Base-by-base conservation (phyloP, 2,888 invertebrate species). In the Mimumesa dahlbomi region DNA sequence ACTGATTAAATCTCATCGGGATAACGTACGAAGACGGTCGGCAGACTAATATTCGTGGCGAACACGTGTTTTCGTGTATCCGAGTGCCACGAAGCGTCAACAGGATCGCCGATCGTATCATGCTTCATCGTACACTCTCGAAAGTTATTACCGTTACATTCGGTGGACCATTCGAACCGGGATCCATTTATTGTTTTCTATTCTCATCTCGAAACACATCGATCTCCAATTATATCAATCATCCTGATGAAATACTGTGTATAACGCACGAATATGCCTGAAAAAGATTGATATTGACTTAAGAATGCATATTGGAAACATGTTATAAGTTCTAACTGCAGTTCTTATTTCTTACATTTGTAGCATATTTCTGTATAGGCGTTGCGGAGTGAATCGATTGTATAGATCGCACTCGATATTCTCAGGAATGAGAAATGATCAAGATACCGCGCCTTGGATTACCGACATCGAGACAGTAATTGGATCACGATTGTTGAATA, bases 1-100 rank as follows among this genome's bases (percentile, higher is more conserved):
- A 14, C 36, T 18, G 73, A 73, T 73, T 73, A 73, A 66, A 73
- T 73, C 73, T 73, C 57, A 21, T 34, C 38, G 52, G 73, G 56
- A 57, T 73, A 73, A 57, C 61, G 52, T 18, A 62, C 49, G 73
- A 66, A 40, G 49, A 16, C 50, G n/a, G 42, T 48, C 43, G 13
- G 36, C n/a, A 13, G 16, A 9, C 57, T 73, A 73, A 73, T 73
- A 62, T 73, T 73, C 49, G 6, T 3, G n/a, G 18, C n/a, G 49
- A 52, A 73, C 73, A 73, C 61, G 72, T 73, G 73, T 73, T 65
- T 52, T 14, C 34, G 22, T 43, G 21, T 50, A 43, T 43, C 48
- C 22, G 16, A 48, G 19, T n/a, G 40, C 25, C 34, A 18, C 14
- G 16, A 52, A 57, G 52, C 40, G 52, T 56, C 29, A 14, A 53